These are phyloP conservation scores for Desmophyllum pertusum DNA, from an alignment of 92 coral and sea anemone genomes.

Conservation along the genomic window DNA sequence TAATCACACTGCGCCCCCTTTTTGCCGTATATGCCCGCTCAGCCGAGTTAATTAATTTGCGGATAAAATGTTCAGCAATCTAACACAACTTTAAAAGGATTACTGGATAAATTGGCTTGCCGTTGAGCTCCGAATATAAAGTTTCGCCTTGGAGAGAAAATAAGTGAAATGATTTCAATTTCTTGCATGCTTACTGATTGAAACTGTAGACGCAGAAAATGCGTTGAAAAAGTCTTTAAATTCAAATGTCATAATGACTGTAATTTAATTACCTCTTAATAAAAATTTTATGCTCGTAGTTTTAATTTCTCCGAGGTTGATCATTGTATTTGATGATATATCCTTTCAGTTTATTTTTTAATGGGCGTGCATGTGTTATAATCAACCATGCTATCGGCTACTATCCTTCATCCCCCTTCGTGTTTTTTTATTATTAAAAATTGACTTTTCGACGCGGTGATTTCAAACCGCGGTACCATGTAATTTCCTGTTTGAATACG, in stretches of 20 bases:
- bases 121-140: not conserved
- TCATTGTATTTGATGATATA: not conserved
- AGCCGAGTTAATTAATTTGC: not conserved
- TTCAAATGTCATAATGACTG: not conserved
- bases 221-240: not conserved
- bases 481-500: conserved; percentile 46
- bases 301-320: not conserved
- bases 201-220: not conserved
- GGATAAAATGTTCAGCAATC: too few relatives aligned
- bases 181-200: not conserved
- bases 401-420: too few relatives aligned
- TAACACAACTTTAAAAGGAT: too few relatives aligned
- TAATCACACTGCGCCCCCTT: not conserved
- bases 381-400: too few relatives aligned
- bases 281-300: not conserved
- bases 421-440: conserved; percentile 3
- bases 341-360: not conserved
- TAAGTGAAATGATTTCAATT: not conserved
- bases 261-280: not conserved
- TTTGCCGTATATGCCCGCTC: not conserved
- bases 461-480: not conserved
- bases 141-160: not conserved
- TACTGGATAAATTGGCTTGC: too few relatives aligned
- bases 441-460: conserved; percentile 20
- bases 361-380: not conserved